Evolutionary conservation across 2,888 invertebrate species (phyloP), one percentile per base, ranked within the genome.

Genomic region (Drosophila neutralis): DNA sequence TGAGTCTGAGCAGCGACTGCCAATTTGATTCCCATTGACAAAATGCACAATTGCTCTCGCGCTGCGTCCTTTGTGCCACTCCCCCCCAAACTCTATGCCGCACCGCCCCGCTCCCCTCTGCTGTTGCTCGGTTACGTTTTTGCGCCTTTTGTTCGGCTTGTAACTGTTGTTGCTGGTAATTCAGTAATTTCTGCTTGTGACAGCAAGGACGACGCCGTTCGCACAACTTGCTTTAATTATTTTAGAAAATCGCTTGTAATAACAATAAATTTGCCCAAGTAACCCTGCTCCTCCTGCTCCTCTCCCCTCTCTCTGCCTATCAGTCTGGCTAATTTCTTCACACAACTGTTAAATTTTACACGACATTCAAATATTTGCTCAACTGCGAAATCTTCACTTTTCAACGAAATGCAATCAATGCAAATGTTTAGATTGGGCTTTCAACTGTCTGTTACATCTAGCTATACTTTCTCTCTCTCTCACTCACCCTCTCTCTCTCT

Each of bases 1-100:
- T 57, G 76, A 70, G 72, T 73, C 74, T 67, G 13, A 53, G 33
- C 74, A 72, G 53, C 88, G 84, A 84, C 90, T 91, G 88, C 84
- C 91, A 91, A 91, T 91, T 91, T 90, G 90, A 91, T 90, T 90
- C 91, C 91, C 90, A 91, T 91, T 91, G 83, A 91, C 90, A 89
- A 90, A 91, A 89, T 86, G 81, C 77, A 89, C 91, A 91, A 86
- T 87, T 88, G 84, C 73, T 56, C 60, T 65, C 52, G 36, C 42
- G 15, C 38, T 10, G 18, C 49, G 58, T 76, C 57, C 70, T 27
- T 48, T 57, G 48, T 42, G 54, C 63, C 35, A 21, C 27, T 38
- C 31, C 35, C 10, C 52, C 35, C 8, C n/a, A 3, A 48, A 45
- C 48, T 11, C 21, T 51, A 21, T 31, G 31, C 7, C 35, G 15